Evolutionary conservation across 2,797 vertebrate genomes (phyloP), one percentile per base, ranked within the genome.

Genomic region (Taenioides sp.): DNA sequence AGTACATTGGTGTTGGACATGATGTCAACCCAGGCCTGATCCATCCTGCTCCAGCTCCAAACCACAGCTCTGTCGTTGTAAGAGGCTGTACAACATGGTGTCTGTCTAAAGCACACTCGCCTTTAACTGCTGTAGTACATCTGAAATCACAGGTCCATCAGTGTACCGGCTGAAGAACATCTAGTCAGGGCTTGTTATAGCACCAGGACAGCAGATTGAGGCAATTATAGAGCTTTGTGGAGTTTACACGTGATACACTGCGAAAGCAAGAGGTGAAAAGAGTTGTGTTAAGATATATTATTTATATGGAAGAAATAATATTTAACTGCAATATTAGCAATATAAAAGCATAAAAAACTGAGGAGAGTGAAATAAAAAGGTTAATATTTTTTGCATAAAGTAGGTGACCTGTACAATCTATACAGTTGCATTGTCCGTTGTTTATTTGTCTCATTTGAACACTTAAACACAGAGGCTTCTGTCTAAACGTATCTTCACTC

Each of bases 401-500:
- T 34, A 1, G 34, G 34, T 43, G 40, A 43, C 40, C 5, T 43
- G 12, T 43, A 40, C 37, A 40, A 3, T 40, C 37, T 40, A 2
- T 12, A 43, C 40, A 43, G 10, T 43, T 43, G 12, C 40, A 43
- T 43, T 14, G 3, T 16, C 40, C 3, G 14, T 16, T 43, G 40
- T 16, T 43, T 43, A 43, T n/a, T n/a, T n/a, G n/a, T n/a, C 93
- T 91, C 92, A 92, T 82, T 91, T 91, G 93, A 95, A 93, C 84
- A 89, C 88, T 92, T 94, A 91, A 34, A 61, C 27, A 78, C 78
- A 91, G 84, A 83, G 5, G 87, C 89, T 84, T 85, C 84, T 83
- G 93, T 90, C 93, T 90, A 91, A 92, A 94, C 92, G 93, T 84
- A 83, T 89, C 91, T 91, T 80, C 76, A 75, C 69, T 80, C 84